Evolutionary conservation across 2,113 vertebrate genomes (phyloP).

Genomic region (Sinosuthora webbiana): DNA sequence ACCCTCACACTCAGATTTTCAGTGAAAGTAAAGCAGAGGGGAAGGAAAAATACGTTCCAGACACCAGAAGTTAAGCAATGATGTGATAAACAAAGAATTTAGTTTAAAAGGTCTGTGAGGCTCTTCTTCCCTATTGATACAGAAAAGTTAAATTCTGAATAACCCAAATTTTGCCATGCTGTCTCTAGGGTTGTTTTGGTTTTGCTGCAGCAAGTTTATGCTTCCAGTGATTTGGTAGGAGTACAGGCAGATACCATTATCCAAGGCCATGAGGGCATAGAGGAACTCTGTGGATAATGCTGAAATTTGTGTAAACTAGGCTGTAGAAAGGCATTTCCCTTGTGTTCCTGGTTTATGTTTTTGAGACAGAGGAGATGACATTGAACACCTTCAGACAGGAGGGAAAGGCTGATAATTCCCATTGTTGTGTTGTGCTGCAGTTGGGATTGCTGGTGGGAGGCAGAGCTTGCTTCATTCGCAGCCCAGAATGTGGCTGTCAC

Average conservation of each 20-base stretch:
- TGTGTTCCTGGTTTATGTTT: not conserved
- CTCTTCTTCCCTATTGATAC: not conserved
- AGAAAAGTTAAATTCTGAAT: not conserved
- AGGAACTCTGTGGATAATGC: not conserved
- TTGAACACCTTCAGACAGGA: not conserved
- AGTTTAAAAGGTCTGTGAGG: not conserved
- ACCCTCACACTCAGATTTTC: not conserved
- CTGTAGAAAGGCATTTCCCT: not conserved
- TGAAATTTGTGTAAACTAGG: not conserved
- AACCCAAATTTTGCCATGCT: not conserved
- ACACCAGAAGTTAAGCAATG: not conserved
- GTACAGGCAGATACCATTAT: not conserved
- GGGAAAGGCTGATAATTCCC: not conserved
- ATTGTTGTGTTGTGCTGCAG: rapidly evolving
- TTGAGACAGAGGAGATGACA: not conserved
- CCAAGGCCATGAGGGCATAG: not conserved
- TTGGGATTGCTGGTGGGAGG: not conserved
- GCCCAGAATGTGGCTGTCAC: not conserved
- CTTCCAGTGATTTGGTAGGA: not conserved
- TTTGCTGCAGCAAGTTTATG: not conserved
- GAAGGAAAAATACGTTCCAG: not conserved
- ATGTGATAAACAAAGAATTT: not conserved
- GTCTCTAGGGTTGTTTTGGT: not conserved
- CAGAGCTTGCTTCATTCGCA: not conserved
- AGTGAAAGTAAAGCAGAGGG: not conserved